Evolutionary conservation across 2,888 invertebrate species (phyloP).

Genomic region (Nemapogon koenigi): DNA sequence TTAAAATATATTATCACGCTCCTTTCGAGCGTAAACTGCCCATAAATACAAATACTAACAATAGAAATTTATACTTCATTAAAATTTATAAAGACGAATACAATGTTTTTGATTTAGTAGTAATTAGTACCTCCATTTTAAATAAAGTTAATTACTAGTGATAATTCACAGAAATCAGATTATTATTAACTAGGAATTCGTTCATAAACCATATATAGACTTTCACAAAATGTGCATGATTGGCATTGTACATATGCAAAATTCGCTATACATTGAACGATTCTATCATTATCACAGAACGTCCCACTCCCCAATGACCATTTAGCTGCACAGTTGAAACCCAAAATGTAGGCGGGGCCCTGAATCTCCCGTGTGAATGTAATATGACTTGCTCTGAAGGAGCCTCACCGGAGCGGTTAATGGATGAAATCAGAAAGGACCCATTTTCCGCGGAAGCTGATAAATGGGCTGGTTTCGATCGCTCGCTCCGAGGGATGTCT

Average conservation of each 20-base stretch:
- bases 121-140: constrained; percentile 59
- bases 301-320: no score
- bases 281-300: no score
- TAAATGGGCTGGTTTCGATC: constrained; percentile 63
- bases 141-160: constrained; percentile 24
- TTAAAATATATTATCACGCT: no score
- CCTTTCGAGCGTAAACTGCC: no score
- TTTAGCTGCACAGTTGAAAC: no score
- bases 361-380: no score
- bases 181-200: background rate
- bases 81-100: constrained; percentile 55
- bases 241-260: constrained; percentile 50
- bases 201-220: no score
- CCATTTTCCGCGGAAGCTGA: constrained; percentile 61
- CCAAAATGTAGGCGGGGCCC: no score
- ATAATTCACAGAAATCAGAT: background rate
- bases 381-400: constrained; percentile 58
- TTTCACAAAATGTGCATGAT: constrained; percentile 50
- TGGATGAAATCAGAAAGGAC: constrained; percentile 55
- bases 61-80: constrained; percentile 45
- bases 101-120: constrained; percentile 62
- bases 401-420: constrained; percentile 49
- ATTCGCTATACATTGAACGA: no score
- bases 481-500: constrained; percentile 64
- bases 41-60: constrained; percentile 42